Percentiles rank a stretch among this genome's conserved stretches.
Conservation (phyloP, 2,113 vertebrate species). For the Nyctibius bracteatus region DNA sequence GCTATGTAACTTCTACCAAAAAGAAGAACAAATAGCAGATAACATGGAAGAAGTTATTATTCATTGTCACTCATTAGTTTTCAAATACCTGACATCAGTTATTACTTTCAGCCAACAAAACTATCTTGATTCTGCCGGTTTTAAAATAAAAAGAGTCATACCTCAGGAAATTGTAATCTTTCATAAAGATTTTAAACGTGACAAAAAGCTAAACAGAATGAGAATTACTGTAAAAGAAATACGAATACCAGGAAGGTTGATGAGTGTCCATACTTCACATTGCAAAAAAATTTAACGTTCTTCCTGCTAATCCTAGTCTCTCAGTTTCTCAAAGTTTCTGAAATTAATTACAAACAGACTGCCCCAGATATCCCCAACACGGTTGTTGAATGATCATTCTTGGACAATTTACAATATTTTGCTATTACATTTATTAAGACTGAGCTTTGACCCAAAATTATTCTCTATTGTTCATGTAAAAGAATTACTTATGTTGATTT, state of each 20-base stretch:
- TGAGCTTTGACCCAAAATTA: not conserved
- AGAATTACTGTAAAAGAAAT: not conserved
- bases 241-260: not conserved
- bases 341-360: not conserved
- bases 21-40: not conserved
- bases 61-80: not conserved
- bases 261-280: not conserved
- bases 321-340: not conserved
- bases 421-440: not conserved
- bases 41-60: not conserved
- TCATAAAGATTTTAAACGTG: not conserved
- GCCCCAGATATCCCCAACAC: not conserved
- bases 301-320: not conserved
- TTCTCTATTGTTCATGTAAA: not conserved
- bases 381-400: not conserved
- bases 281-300: not conserved
- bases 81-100: not conserved
- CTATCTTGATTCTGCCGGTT: not conserved
- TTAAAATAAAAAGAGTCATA: not conserved
- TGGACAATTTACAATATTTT: not conserved
- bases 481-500: not conserved
- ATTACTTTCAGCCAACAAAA: not conserved
- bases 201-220: not conserved
- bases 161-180: not conserved
- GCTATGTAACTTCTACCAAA: not conserved